These are phyloP conservation scores for Pluvianellus socialis DNA, from an alignment of 2,113 vertebrate species.

Conservation along the genomic window DNA sequence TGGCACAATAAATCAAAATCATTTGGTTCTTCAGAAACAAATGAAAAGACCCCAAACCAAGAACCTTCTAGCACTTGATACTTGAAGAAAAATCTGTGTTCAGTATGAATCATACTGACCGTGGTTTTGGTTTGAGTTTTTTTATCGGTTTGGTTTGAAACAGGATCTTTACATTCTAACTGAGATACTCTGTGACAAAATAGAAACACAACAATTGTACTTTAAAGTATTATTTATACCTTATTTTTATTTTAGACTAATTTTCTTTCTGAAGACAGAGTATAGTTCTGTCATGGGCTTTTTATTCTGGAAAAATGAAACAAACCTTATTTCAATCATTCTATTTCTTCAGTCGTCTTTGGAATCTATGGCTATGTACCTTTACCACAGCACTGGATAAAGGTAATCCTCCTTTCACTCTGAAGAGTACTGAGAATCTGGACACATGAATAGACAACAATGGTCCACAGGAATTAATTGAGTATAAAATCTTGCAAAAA, in stretches of 20 bases:
- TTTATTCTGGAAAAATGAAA: neutral
- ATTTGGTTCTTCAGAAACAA: neutral
- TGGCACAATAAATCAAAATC: neutral
- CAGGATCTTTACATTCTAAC: neutral
- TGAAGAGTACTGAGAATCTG: neutral
- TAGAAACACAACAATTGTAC: neutral
- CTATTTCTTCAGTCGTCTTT: neutral
- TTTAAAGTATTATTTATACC: neutral
- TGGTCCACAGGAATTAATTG: neutral
- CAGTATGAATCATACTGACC: neutral
- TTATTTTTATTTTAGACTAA: neutral
- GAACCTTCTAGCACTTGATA: neutral
- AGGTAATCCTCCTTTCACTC: neutral
- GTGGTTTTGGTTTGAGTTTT: neutral
- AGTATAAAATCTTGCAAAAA: neutral
- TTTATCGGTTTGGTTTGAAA: neutral
- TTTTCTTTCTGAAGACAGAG: neutral
- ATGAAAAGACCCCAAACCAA: neutral
- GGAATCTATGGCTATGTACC: neutral
- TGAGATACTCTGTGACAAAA: neutral
- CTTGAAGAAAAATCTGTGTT: neutral
- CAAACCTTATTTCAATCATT: neutral
- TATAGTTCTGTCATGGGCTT: neutral
- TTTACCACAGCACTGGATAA: neutral
- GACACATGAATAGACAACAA: neutral